Conservation (phyloP, 2,888 invertebrate species). For the Sphaerophoria taeniata region DNA sequence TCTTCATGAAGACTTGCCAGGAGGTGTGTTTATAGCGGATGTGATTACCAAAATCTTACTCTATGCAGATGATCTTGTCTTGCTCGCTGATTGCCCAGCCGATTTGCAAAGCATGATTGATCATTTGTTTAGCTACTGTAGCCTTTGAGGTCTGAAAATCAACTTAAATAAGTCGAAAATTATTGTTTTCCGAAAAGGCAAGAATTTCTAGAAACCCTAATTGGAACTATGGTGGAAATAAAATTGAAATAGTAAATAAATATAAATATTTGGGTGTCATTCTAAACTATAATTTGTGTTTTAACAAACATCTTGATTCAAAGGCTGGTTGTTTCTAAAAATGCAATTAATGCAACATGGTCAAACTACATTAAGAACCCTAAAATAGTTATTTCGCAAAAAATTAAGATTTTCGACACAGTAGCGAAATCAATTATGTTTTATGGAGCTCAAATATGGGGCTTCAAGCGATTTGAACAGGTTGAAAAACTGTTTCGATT, state of each 20-base stretch:
- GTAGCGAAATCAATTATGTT: not conserved
- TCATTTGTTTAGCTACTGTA: conserved; percentile 28
- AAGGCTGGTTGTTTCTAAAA: not conserved
- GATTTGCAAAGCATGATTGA: conserved; percentile 49
- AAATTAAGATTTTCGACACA: conserved; percentile 1
- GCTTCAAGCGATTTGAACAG: not conserved
- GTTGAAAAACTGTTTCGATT: not conserved
- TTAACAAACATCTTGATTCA: conserved; percentile 2
- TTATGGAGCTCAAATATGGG: not conserved
- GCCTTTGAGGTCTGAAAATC: conserved; percentile 32
- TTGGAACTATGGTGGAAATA: conserved; percentile 23
- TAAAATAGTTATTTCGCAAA: not conserved
- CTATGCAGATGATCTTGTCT: conserved; percentile 2
- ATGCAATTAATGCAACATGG: conserved; percentile 4
- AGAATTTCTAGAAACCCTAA: conserved; percentile 30
- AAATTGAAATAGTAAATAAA: conserved; percentile 36
- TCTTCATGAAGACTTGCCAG: not conserved
- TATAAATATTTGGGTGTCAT: conserved; percentile 48
- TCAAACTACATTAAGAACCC: not conserved
- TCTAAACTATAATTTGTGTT: conserved; percentile 12
- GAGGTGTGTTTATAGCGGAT: not conserved
- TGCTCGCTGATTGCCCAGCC: not conserved
- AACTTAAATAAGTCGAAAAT: conserved; percentile 48
- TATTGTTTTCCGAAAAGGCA: conserved; percentile 24
- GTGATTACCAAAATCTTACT: not conserved